phyloP scores from a whole-genome alignment of 2,888 invertebrate species.

The Cheilosia vernalis region DNA sequence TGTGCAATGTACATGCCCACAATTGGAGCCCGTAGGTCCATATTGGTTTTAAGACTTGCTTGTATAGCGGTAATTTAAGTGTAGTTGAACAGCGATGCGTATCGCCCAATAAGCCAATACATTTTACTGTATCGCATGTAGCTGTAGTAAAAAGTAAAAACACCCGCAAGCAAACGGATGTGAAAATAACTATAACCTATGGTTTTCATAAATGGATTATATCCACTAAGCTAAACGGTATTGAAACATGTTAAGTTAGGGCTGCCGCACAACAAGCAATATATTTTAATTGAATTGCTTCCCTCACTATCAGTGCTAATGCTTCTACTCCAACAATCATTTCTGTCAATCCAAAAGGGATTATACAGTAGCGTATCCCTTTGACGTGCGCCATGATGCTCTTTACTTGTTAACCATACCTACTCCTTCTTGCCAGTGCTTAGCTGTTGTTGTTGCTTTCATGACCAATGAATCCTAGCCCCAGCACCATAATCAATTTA shows the following conservation, averaged over 20 bases:
- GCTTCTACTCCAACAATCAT: conserved; percentile 12
- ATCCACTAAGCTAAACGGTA: conserved; percentile 20
- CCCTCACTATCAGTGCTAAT: background rate
- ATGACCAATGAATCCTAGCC: conserved; percentile 53
- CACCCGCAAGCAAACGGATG: no score
- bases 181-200: background rate
- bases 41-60: no score
- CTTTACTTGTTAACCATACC: conserved; percentile 10
- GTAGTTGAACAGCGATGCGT: no score
- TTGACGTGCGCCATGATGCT: conserved; percentile 8
- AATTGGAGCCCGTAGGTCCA: no score
- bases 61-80: no score
- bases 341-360: conserved; percentile 27
- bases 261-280: conserved; percentile 39
- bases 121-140: no score
- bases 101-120: no score
- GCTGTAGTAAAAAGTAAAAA: no score
- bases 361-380: conserved; percentile 29
- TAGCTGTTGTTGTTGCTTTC: conserved; percentile 19
- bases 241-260: background rate
- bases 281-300: conserved; percentile 56
- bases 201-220: conserved; percentile 23
- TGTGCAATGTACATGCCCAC: no score
- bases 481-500: conserved; percentile 70
- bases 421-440: background rate